Base-by-base conservation (phyloP, 1,140 invertebrate species). In the Odontomachus brunneus region DNA sequence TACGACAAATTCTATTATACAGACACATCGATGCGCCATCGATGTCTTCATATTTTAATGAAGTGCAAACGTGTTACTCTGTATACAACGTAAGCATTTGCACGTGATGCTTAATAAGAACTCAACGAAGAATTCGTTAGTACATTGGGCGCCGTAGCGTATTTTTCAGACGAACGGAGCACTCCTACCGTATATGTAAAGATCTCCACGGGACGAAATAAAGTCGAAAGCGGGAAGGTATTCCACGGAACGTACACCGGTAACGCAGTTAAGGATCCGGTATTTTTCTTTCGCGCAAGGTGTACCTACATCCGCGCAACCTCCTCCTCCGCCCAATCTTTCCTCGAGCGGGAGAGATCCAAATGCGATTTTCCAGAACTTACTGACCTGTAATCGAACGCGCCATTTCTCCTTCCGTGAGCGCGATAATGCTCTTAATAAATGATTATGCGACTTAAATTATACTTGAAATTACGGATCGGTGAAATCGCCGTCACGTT, bases 231-330 rank as follows among this genome's bases (percentile, higher is more conserved):
- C 48, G 44, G 51, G 17, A 62, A 69, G 75, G 51, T 80, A 78
- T 85, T 66, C 26, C 19, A 15, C 22, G 38, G n/a, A n/a, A n/a
- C n/a, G n/a, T n/a, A n/a, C n/a, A n/a, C 26, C 48, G 22, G 44
- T 85, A 86, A 86, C 24, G 74, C 55, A 33, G 51, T 84, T 85
- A 72, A 85, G 59, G 51, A 51, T 65, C 82, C 44, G 51, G 17
- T 76, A 78, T 66, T 78, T 78, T 78, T 67, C 75, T 69, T 78
- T 78, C 62, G 15, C 75, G 19, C n/a, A n/a, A 7, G 38, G 53
- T 38, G 60, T 63, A 65, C 19, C 60, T 76, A 33, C 5, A 33
- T 5, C 66, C 4, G 24, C 24, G 33, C 14, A 11, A 49, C 19
- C 59, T n/a, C n/a, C n/a, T n/a, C n/a, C 26, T 11, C 62, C 48